Conservation (phyloP, 37 sponge, comb jelly and placozoan genomes). For the Geodia barretti region DNA sequence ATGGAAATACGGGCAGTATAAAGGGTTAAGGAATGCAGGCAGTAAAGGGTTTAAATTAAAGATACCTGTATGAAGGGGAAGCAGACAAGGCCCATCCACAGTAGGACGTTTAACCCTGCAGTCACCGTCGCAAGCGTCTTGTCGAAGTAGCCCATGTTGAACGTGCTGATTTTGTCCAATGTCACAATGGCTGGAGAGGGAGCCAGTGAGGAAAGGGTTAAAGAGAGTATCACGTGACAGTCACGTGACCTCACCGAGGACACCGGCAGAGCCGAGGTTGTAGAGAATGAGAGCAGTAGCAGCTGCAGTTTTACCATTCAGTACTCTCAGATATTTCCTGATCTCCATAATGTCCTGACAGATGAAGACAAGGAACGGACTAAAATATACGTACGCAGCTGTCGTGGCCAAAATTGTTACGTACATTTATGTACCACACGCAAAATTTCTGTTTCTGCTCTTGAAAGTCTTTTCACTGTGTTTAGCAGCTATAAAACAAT, state of each 20-base stretch:
- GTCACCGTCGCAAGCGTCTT: constrained; percentile 1
- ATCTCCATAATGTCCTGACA: constrained; percentile 61
- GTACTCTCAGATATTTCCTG: constrained; percentile 37
- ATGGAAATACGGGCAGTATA: too few relatives aligned
- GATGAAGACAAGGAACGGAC: neutral
- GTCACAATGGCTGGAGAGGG: constrained; percentile 16
- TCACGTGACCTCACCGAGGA: constrained; percentile 22
- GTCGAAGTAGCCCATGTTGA: neutral
- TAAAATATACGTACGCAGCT: neutral
- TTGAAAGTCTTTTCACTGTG: too few relatives aligned
- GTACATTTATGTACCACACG: too few relatives aligned
- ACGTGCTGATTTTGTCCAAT: constrained; percentile 18
- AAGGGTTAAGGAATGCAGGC: too few relatives aligned
- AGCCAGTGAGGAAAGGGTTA: neutral
- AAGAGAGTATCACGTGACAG: neutral
- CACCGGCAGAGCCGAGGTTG: constrained; percentile 52
- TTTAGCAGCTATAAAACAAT: too few relatives aligned
- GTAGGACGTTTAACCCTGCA: constrained; percentile 28
- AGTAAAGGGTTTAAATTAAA: too few relatives aligned
- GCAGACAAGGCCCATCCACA: constrained; percentile 47
- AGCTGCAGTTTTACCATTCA: constrained; percentile 73
- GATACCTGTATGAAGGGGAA: constrained; percentile 72
- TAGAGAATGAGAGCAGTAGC: constrained; percentile 65
- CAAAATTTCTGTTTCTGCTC: too few relatives aligned
- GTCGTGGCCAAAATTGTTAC: too few relatives aligned